Base-by-base conservation (phyloP, 2,888 invertebrate genomes). In the Mystacides longicornis region DNA sequence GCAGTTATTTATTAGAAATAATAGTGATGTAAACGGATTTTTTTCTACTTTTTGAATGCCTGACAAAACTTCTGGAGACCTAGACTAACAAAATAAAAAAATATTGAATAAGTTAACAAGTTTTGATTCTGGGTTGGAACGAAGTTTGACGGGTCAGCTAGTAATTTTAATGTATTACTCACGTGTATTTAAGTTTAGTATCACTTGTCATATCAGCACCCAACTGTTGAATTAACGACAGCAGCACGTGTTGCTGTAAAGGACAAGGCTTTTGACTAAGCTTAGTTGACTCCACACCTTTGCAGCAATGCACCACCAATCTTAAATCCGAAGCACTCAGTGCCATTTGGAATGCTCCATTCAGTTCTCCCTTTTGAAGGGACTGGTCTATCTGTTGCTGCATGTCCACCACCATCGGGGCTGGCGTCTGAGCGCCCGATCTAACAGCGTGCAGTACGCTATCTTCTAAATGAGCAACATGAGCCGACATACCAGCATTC, bases 191-290 rank as follows among this genome's bases (percentile, higher is more conserved):
- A 18, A 87, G 74, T 65, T 89, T 89, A 11, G 92, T 91, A 65
- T 93, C 86, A 61, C 86, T 84, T 60, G 81, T 80, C 74, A 97
- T 82, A 67, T 96, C 95, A 0, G 92, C 89, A 18, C 93, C 89
- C 19, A 96, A 82, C 71, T 97, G 97, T 68, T 97, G 95, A 64
- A 98, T 89, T 23, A 98, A 81, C 2, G 96, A 93, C 51, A 98
- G 78, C 62, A 97, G 78, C 56, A 95, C 93, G 64, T 89, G 90
- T 70, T 95, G 95, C 63, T 87, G 86, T 56, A 95, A 81, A 21
- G 82, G 79, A 66, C 90, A 91, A 16, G 83, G 80, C 3, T 37
- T 37, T 62, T 79, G 79, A 7, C 81, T 80, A 59, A 94, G 87
- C 59, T 79, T 79, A 54, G 81, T 79, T 1, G 90, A 88, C 67